Evolutionary conservation across 2,888 invertebrate species (phyloP), one percentile per base, ranked within the genome.

Genomic region (Crocallis elinguaria): DNA sequence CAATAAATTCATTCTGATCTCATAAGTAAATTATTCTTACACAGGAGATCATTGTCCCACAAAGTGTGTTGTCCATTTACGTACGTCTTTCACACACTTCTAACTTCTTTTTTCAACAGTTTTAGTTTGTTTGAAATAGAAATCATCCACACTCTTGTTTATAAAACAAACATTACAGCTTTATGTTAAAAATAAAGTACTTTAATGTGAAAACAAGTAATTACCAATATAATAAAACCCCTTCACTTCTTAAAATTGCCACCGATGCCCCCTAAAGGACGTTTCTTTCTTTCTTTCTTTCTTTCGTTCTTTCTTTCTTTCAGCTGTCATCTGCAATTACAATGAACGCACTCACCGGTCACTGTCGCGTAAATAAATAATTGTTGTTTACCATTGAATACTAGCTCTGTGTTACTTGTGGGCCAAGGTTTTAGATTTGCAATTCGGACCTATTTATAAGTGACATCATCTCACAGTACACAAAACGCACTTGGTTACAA

Each of bases 181-280:
- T 19, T 19, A 19, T 2, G 25, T 1, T 25, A 2, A 25, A 25
- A 8, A 25, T 3, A 1, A 2, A 25, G 9, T 7, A 9, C 9
- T 25, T 3, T 3, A 25, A n/a, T 25, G 25, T 25, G 9, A 25
- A 25, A 1, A 8, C 1, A 25, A 25, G 8, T 23, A 1, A 23
- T 23, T n/a, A 25, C 9, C n/a, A 1, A 9, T 25, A 25, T 25
- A 25, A n/a, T n/a, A n/a, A n/a, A n/a, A n/a, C n/a, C n/a, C n/a
- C n/a, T n/a, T 62, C 56, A 54, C 21, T 21, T 56, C 57, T 53
- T 17, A 30, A 49, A 55, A 57, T 60, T 57, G 42, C 39, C 25
- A n/a, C 13, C 49, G n/a, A 45, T 42, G 54, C 46, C 57, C 36
- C 25, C 32, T 17, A 33, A 42, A 48, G 53, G 53, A 53, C 53